Percentiles rank a stretch among this genome's conserved stretches.
Conservation (phyloP, 1,140 invertebrate genomes). For the Lepidurus packardi region DNA sequence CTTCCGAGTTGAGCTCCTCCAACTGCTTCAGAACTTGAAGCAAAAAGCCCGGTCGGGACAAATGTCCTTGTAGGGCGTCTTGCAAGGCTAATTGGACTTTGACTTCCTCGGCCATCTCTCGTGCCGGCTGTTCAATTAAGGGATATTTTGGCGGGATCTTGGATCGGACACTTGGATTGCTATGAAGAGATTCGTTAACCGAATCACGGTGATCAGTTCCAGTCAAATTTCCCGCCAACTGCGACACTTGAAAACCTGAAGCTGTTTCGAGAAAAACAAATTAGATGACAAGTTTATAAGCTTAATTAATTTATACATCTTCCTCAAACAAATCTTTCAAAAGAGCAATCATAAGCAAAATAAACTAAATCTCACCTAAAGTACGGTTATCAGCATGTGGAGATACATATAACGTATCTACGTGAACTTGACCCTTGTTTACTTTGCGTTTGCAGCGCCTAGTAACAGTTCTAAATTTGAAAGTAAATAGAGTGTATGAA, state of each 20-base stretch:
- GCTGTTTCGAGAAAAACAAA: neutral
- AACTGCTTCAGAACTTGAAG: neutral
- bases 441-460: constrained; percentile 31
- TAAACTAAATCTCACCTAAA: neutral
- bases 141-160: neutral
- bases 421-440: constrained; percentile 34
- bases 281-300: too few species aligned
- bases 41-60: neutral
- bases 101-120: neutral
- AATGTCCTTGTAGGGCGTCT: neutral
- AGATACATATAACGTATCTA: constrained; percentile 28
- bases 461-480: neutral
- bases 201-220: constrained; percentile 39
- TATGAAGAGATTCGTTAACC: constrained; percentile 23
- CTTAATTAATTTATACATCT: too few species aligned
- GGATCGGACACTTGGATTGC: neutral
- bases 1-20: neutral
- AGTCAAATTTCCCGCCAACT: constrained; percentile 26
- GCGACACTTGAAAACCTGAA: neutral
- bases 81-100: neutral
- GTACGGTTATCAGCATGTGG: constrained; percentile 33
- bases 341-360: neutral
- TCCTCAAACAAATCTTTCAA: neutral
- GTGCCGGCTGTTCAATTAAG: neutral
- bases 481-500: neutral